These are phyloP conservation scores for Stratiomys singularior DNA, from an alignment of 2,888 invertebrate genomes.

Conservation along the genomic window DNA sequence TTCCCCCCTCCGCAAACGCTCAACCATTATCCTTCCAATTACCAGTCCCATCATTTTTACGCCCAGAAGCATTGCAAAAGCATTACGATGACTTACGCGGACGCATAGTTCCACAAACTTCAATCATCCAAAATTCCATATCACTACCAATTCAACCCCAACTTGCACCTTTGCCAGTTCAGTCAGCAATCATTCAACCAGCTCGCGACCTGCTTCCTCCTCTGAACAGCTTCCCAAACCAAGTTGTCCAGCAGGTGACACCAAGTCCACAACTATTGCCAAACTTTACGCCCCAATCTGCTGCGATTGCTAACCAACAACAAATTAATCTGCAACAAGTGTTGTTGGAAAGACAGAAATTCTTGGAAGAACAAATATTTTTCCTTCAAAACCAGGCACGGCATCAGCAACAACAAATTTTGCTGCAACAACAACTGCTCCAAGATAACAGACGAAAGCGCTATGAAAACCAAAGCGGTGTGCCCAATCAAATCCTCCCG, in stretches of 20 bases:
- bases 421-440: conserved; percentile 73
- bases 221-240: conserved; percentile 61
- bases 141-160: background rate
- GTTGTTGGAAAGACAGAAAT: conserved; percentile 70
- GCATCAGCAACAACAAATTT: conserved; percentile 76
- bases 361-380: conserved; percentile 76
- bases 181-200: conserved; percentile 42
- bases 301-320: conserved; percentile 50
- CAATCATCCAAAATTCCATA: conserved; percentile 14
- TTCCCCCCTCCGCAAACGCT: conserved; percentile 28
- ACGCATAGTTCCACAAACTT: conserved; percentile 21
- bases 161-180: conserved; percentile 5
- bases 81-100: conserved; percentile 10
- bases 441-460: conserved; percentile 67
- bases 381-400: conserved; percentile 74
- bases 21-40: conserved; percentile 3
- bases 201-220: conserved; percentile 54
- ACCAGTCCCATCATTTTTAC: conserved; percentile 45
- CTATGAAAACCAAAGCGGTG: conserved; percentile 53
- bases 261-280: conserved; percentile 56
- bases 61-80: conserved; percentile 45
- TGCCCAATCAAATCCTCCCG: conserved; percentile 57
- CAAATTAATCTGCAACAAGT: conserved; percentile 57
- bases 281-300: conserved; percentile 9
- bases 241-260: conserved; percentile 42